A percentile compares a stretch with the other conserved stretches of the same genome.
phyloP scores from a whole-genome alignment of 2,113 vertebrate species.

The Plotosus lineatus region DNA sequence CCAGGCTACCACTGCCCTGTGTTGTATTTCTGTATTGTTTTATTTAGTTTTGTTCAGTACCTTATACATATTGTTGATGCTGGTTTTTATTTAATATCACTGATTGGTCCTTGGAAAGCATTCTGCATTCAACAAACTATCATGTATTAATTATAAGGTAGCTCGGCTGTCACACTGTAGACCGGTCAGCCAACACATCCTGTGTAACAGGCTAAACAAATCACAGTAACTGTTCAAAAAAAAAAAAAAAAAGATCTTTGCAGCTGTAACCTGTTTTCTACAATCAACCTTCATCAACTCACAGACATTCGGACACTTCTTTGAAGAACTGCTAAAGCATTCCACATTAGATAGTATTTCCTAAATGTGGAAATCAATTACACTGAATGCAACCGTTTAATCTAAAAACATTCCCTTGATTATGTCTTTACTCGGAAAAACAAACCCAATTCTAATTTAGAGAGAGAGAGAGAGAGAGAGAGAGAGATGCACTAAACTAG shows the following conservation, averaged over 20 bases:
- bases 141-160: slow-evolving; percentile 12
- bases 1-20: background rate
- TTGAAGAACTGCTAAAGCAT: slow-evolving; percentile 4
- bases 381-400: background rate
- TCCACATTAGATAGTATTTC: background rate
- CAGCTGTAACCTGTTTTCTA: background rate
- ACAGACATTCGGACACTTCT: background rate
- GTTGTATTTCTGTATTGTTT: background rate
- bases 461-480: background rate
- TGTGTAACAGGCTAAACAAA: slow-evolving; percentile 7
- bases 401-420: background rate
- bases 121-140: background rate
- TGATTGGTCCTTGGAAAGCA: background rate
- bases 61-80: background rate
- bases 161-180: background rate
- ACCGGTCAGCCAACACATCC: background rate
- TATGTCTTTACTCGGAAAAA: background rate
- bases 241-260: background rate
- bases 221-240: background rate
- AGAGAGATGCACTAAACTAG: background rate
- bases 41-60: background rate
- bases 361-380: slow-evolving; percentile 12
- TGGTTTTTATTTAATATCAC: background rate
- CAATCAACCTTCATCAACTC: background rate
- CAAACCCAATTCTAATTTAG: background rate